phyloP scores from a whole-genome alignment of 2,797 vertebrate species.

The Eulemur coronatus region DNA sequence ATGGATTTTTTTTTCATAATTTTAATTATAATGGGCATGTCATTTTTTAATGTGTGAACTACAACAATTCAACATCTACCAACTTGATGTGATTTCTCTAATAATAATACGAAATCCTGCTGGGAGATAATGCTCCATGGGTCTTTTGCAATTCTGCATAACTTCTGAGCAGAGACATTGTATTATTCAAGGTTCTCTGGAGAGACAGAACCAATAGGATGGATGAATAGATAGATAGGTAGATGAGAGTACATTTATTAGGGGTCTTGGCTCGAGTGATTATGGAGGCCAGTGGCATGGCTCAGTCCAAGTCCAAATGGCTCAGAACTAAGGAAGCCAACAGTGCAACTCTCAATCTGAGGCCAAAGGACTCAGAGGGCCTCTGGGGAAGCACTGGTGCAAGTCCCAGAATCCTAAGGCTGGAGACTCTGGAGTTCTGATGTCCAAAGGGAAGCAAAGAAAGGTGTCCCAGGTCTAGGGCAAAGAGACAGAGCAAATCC shows the following conservation, averaged over 20 bases:
- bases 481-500: neutral
- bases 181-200: neutral
- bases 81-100: neutral
- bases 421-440: neutral
- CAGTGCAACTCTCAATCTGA: neutral
- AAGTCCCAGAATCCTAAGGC: neutral
- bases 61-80: neutral
- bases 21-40: neutral
- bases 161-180: neutral
- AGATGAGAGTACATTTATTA: neutral
- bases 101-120: neutral
- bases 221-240: neutral
- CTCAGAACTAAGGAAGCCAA: neutral
- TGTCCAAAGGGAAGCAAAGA: neutral
- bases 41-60: neutral
- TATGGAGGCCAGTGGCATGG: neutral
- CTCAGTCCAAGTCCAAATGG: neutral
- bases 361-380: neutral
- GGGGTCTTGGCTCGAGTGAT: neutral
- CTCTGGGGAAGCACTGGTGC: neutral
- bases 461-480: neutral
- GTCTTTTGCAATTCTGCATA: neutral
- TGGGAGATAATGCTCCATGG: rapidly evolving
- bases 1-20: neutral
- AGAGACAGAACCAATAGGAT: neutral